phyloP scores from a whole-genome alignment of 2,888 invertebrate genomes.

The Drosophila aldrichi region DNA sequence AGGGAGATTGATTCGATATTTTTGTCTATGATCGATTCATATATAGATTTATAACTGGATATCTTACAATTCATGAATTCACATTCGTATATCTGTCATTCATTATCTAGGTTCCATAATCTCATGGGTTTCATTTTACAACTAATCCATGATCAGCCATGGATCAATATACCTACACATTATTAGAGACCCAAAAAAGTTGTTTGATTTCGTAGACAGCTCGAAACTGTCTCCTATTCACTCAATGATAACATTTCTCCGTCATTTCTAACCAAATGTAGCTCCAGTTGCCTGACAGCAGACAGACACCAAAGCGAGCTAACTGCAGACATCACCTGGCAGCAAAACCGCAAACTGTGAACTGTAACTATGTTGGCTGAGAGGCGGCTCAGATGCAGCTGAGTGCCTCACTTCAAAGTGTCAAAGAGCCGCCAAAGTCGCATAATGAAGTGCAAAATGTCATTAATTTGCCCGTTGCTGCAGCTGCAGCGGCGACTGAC shows the following conservation, averaged over 20 bases:
- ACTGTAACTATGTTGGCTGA: conserved; percentile 32
- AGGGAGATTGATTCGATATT: no score
- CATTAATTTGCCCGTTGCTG: conserved; percentile 78
- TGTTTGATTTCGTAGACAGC: not conserved
- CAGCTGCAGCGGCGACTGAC: conserved; percentile 57
- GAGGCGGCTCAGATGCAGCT: conserved; percentile 54
- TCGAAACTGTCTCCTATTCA: conserved; percentile 3
- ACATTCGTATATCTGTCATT: not conserved
- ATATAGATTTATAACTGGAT: not conserved
- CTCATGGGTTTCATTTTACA: not conserved
- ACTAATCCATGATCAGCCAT: no score
- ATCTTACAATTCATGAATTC: not conserved
- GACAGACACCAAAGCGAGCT: conserved; percentile 46
- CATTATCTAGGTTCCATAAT: not conserved
- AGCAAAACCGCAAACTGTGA: conserved; percentile 57
- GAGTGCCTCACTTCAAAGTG: conserved; percentile 82
- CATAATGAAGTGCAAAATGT: conserved; percentile 82
- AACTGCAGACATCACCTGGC: conserved; percentile 74
- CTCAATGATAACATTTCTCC: conserved; percentile 32
- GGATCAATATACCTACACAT: not conserved
- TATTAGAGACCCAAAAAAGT: not conserved
- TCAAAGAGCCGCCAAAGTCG: conserved; percentile 77
- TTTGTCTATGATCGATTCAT: not conserved
- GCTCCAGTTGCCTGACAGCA: conserved; percentile 25
- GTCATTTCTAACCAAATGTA: conserved; percentile 43